Base-by-base conservation (phyloP, 2,888 invertebrate genomes). In the Nephrotoma appendiculata region DNA sequence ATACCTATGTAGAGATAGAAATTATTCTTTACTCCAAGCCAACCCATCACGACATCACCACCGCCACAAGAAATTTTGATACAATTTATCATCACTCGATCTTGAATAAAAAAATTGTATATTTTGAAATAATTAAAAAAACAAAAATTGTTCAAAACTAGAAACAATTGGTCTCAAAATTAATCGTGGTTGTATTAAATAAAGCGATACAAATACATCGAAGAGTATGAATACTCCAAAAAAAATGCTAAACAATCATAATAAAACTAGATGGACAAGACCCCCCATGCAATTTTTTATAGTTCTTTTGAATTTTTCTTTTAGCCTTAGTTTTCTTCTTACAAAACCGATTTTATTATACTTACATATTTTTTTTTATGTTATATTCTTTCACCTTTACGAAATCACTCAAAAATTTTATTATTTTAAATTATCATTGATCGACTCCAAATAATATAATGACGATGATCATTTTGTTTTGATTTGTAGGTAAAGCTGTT, bases 341-440 rank as follows among this genome's bases (percentile, higher is more conserved):
- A 57, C 15, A 71, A 31, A 71, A 71, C 19, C 71, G 31, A 31
- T 6, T 15, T 71, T 71, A 31, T 31, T 31, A 31, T 31, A 31
- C 31, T 31, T 31, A 31, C 31, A 31, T 31, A 31, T 2, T 31
- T 31, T 31, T 31, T 31, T 31, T 31, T 31, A 31, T 31, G 31
- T 31, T 31, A 31, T 84, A 84, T 84, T 84, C 84, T 84, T 84
- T 84, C 84, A 84, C 84, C 84, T 84, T 84, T 84, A n/a, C 84
- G 71, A 84, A 84, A 84, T 84, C 84, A 84, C 84, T 84, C 42
- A 84, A 71, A 44, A 71, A 9, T 71, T 71, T 71, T 71, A 71
- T 71, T 71, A 71, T 71, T 71, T 71, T 71, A 71, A 71, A 71
- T 71, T 71, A 71, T 71, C 71, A 71, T 71, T 71, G 71, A 71